A percentile compares a stretch with the other conserved stretches of the same genome.
Conservation (phyloP, 1,140 invertebrate genomes). For the Uloborus diversus region DNA sequence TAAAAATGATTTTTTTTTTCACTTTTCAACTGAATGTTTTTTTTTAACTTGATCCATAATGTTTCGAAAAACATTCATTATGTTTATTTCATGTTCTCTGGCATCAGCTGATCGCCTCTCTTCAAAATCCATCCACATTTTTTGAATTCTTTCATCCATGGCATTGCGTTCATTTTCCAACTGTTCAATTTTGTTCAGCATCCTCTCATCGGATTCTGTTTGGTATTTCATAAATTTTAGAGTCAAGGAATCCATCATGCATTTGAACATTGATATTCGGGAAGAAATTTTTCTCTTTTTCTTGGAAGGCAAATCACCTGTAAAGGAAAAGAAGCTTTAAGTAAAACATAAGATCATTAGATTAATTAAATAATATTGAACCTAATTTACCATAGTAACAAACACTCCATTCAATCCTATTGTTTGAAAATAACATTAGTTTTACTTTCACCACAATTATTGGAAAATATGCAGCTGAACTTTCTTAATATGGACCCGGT, state of each 20-base stretch:
- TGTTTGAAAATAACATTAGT: no score
- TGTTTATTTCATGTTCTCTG: slow-evolving; percentile 39
- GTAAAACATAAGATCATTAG: no score
- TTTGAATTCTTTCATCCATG: slow-evolving; percentile 46
- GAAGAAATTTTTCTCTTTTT: slow-evolving; percentile 27
- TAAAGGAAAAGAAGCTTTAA: neutral
- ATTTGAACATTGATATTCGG: slow-evolving; percentile 17
- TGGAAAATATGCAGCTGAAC: no score
- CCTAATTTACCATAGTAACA: no score
- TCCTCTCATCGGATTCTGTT: slow-evolving; percentile 24
- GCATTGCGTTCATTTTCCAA: slow-evolving; percentile 32
- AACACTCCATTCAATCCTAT: no score
- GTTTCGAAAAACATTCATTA: slow-evolving; percentile 25
- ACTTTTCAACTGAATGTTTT: no score
- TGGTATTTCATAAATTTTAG: slow-evolving; percentile 46
- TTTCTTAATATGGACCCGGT: no score
- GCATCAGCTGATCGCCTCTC: slow-evolving; percentile 23
- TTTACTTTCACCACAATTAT: no score
- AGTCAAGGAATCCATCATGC: slow-evolving; percentile 32
- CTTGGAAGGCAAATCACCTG: slow-evolving; percentile 1
- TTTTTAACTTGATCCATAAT: slow-evolving; percentile 24
- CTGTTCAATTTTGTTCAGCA: slow-evolving; percentile 31
- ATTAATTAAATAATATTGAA: no score
- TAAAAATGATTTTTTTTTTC: no score
- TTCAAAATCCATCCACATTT: slow-evolving; percentile 49